phyloP scores from a whole-genome alignment of 2,797 vertebrate genomes.

The Geotrypetes seraphini region DNA sequence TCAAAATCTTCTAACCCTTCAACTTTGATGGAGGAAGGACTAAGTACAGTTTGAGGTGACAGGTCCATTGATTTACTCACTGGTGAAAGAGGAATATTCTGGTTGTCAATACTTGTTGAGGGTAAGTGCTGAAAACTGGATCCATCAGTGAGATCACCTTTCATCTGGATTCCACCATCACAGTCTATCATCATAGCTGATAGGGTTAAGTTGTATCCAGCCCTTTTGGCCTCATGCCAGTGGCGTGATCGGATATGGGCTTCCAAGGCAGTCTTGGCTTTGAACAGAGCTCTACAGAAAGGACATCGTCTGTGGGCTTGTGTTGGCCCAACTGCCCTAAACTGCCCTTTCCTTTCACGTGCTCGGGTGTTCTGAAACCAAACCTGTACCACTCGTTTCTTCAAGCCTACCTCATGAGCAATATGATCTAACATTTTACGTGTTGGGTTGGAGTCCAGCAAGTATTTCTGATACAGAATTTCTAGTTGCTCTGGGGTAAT shows the following conservation, averaged over 20 bases:
- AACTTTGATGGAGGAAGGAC: constrained; percentile 94
- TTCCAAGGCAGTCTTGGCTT: constrained; percentile 95
- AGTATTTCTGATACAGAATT: constrained; percentile 95
- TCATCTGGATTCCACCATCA: constrained; percentile 78
- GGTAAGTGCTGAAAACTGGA: constrained; percentile 73
- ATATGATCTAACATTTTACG: constrained; percentile 98
- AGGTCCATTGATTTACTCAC: constrained; percentile 87
- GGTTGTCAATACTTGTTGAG: constrained; percentile 72
- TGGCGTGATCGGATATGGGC: constrained; percentile 96
- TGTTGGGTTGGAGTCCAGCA: constrained; percentile 95
- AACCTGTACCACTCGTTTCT: constrained; percentile 96
- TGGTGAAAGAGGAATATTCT: constrained; percentile 88
- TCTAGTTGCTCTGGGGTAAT: constrained; percentile 97
- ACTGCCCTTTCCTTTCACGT: constrained; percentile 94
- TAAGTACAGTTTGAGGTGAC: constrained; percentile 85
- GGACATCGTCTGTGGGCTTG: constrained; percentile 94
- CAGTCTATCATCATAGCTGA: constrained; percentile 85
- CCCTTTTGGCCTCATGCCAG: constrained; percentile 97
- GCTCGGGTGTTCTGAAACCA: constrained; percentile 98
- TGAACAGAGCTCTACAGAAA: constrained; percentile 95
- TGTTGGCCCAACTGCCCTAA: constrained; percentile 90
- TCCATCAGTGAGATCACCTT: constrained; percentile 84
- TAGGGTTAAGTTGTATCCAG: constrained; percentile 88
- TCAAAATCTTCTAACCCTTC: constrained; percentile 96
- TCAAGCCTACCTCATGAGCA: constrained; percentile 94